These are phyloP conservation scores for Oscheius sp. DNA, from an alignment of 2,888 invertebrate genomes.

Conservation along the genomic window DNA sequence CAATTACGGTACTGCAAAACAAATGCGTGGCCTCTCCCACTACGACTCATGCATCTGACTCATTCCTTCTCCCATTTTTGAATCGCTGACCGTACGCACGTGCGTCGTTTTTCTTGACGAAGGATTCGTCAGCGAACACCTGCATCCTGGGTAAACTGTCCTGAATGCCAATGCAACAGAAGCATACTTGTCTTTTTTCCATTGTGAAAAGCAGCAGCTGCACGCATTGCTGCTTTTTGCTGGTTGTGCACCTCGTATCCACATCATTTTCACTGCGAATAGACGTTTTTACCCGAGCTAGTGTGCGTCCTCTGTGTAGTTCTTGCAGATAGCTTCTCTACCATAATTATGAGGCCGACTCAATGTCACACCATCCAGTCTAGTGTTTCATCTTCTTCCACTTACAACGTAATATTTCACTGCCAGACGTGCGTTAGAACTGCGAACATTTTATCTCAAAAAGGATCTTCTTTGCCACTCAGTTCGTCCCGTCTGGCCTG, in stretches of 20 bases:
- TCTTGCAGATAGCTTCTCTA: conserved; percentile 23
- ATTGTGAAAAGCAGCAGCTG: neutral
- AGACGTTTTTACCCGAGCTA: conserved; percentile 15
- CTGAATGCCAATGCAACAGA: neutral
- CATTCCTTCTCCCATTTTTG: conserved; percentile 11
- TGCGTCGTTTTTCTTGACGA: neutral
- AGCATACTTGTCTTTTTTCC: neutral
- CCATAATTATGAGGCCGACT: conserved; percentile 30
- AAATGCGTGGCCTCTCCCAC: conserved; percentile 12
- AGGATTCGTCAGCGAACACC: neutral
- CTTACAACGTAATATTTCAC: conserved; percentile 15
- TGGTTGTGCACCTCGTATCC: conserved; percentile 17
- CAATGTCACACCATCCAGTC: conserved; percentile 16
- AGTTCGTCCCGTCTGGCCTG: conserved; percentile 24
- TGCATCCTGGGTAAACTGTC: neutral
- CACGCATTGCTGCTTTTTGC: conserved; percentile 7
- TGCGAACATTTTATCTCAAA: conserved; percentile 28
- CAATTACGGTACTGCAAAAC: too few relatives aligned
- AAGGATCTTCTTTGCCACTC: conserved; percentile 27
- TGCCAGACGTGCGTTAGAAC: conserved; percentile 8
- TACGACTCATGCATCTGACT: conserved; percentile 6
- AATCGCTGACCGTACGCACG: too few relatives aligned
- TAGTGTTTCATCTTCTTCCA: neutral
- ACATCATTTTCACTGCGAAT: conserved; percentile 30
- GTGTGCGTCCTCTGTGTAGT: conserved; percentile 14